Evolutionary conservation across 2,888 invertebrate genomes (phyloP), one percentile per base, ranked within the genome.

Genomic region (Trichacis sp.): DNA sequence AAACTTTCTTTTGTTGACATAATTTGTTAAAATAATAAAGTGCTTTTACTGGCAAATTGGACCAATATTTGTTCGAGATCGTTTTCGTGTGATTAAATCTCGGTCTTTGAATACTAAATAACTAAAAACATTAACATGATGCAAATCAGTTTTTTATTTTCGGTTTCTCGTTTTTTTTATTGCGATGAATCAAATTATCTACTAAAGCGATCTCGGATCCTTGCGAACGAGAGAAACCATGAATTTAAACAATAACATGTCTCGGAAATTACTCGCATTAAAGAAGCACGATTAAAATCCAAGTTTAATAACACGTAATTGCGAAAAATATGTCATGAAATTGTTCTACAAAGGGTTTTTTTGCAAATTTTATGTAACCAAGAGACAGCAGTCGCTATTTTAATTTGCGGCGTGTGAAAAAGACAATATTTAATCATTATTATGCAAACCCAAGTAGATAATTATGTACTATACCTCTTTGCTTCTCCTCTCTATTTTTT

Each of bases 191-290:
- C 8, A 8, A 5, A 5, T 24, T 3, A 24, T 24, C 4, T 8
- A 8, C 8, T 8, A 24, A 24, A 24, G 3, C 24, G n/a, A n/a
- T n/a, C n/a, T n/a, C n/a, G n/a, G 24, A 24, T 24, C 24, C 24
- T 24, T n/a, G n/a, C n/a, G n/a, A n/a, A n/a, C 24, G 24, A 33
- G n/a, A 33, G 33, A 33, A 33, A n/a, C 9, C 40, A 15, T 14
- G 40, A 40, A 40, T 40, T 40, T 15, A 5, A 40, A 12, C 15
- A 40, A 40, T 40, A 15, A 40, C 40, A 40, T 40, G 40, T 15
- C 40, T 15, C 15, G 40, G 40, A 15, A 40, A 40, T 40, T 15
- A 40, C 40, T 40, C 15, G 40, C 14, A 40, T 40, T 15, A 40
- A 6, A 40, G 40, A 40, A 40, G 14, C 33, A n/a, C 33, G n/a